phyloP scores from a whole-genome alignment of 2,797 vertebrate genomes.

The Xenentodon cancila region DNA sequence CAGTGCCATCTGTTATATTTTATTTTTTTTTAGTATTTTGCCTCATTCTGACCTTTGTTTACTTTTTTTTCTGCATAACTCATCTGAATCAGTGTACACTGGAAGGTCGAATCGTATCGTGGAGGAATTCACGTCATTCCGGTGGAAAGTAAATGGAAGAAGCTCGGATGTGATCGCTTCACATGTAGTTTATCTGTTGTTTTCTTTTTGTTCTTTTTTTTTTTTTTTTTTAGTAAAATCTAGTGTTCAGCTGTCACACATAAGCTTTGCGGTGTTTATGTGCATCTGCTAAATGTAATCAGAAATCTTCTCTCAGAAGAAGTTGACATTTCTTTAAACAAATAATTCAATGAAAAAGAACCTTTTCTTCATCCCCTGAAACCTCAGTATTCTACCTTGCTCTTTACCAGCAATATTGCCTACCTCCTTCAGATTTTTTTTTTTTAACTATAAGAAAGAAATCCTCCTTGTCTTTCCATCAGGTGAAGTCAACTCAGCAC shows the following conservation, averaged over 20 bases:
- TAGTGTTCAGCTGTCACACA: background rate
- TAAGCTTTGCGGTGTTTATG: slow-evolving; percentile 9
- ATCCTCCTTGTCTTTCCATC: slow-evolving; percentile 46
- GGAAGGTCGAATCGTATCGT: no score
- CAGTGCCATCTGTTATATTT: background rate
- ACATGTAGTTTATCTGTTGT: background rate
- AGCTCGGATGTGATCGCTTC: fast-evolving
- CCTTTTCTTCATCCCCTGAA: slow-evolving; percentile 29
- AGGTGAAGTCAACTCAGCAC: slow-evolving; percentile 31
- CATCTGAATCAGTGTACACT: no score
- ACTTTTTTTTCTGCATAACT: no score
- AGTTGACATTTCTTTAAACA: background rate
- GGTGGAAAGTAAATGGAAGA: background rate
- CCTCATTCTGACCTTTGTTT: no score
- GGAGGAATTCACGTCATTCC: no score
- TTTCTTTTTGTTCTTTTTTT: no score
- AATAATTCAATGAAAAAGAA: slow-evolving; percentile 15
- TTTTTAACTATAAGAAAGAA: slow-evolving; percentile 33
- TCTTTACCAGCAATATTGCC: slow-evolving; percentile 3
- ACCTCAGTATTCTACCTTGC: slow-evolving; percentile 11
- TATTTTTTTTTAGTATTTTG: no score
- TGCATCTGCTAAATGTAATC: slow-evolving; percentile 47
- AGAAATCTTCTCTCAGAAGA: slow-evolving; percentile 18
- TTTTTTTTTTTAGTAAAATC: background rate
- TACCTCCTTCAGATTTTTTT: slow-evolving; percentile 30